phyloP scores from a whole-genome alignment of 1,140 invertebrate genomes.

The Cherax quadricarinatus region DNA sequence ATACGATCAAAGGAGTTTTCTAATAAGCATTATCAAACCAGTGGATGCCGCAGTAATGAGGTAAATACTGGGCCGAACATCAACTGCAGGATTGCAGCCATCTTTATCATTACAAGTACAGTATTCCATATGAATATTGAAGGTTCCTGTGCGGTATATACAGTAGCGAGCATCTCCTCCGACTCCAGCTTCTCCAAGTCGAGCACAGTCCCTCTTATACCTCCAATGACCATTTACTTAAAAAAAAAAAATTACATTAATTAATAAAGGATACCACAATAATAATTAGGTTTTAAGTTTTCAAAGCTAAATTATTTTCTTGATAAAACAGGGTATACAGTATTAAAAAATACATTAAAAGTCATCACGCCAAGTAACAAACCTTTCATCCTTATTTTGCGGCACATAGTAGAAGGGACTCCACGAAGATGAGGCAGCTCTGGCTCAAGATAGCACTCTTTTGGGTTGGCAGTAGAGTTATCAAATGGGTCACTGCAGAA shows the following conservation, averaged over 20 bases:
- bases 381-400: constrained; percentile 96
- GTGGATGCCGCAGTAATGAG: background rate
- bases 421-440: constrained; percentile 84
- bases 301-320: background rate
- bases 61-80: background rate
- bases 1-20: background rate
- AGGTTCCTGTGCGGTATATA: constrained; percentile 91
- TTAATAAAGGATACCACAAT: background rate
- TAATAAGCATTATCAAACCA: background rate
- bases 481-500: constrained; percentile 96
- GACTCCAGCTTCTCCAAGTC: constrained; percentile 92
- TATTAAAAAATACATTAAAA: background rate
- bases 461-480: constrained; percentile 90
- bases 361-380: constrained; percentile 59
- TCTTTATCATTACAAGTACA: constrained; percentile 92
- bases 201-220: constrained; percentile 92
- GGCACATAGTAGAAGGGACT: constrained; percentile 89
- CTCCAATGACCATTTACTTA: constrained; percentile 93
- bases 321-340: background rate
- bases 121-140: constrained; percentile 95
- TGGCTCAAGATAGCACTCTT: constrained; percentile 86
- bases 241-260: constrained; percentile 68
- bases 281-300: background rate
- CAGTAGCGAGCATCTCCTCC: constrained; percentile 93
- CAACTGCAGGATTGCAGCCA: constrained; percentile 86